These are phyloP conservation scores for Chondrosia reniformis DNA, from an alignment of 37 sponge, comb jelly and placozoan species.

Conservation along the genomic window DNA sequence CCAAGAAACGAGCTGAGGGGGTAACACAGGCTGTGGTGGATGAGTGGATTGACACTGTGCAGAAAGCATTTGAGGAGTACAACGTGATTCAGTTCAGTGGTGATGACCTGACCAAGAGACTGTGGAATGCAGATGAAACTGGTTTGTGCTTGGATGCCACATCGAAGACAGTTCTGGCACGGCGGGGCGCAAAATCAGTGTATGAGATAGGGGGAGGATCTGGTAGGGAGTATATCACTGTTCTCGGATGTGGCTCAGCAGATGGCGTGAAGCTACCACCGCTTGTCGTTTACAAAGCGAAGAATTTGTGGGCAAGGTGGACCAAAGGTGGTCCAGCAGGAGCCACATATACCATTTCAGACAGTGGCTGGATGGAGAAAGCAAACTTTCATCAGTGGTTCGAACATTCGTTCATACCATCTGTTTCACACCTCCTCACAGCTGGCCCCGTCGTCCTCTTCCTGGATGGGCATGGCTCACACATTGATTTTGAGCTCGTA, in stretches of 20 bases:
- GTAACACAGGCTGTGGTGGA: neutral
- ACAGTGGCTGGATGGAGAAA: constrained; percentile 62
- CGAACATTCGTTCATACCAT: constrained; percentile 28
- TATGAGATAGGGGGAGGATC: constrained; percentile 50
- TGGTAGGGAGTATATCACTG: constrained; percentile 52
- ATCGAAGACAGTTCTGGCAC: constrained; percentile 20
- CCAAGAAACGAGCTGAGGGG: constrained; percentile 17
- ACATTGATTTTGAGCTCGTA: constrained; percentile 25
- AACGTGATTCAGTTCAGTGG: neutral
- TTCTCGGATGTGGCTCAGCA: constrained; percentile 45
- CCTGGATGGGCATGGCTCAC: constrained; percentile 66
- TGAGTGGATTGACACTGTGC: neutral
- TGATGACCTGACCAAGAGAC: neutral
- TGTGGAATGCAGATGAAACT: constrained; percentile 52
- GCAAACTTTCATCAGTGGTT: constrained; percentile 47
- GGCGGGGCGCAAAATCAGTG: constrained; percentile 31
- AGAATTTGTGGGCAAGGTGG: constrained; percentile 47
- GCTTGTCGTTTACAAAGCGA: constrained; percentile 56
- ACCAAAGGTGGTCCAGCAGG: constrained; percentile 52
- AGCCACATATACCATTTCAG: constrained; percentile 26
- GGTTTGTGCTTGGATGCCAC: constrained; percentile 37
- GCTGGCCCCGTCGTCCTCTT: constrained; percentile 38
- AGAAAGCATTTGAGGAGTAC: neutral
- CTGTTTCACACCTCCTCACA: constrained; percentile 17
- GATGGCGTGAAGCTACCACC: constrained; percentile 53